Conservation (phyloP, 2,888 invertebrate genomes). For the Heliconius ismenius region DNA sequence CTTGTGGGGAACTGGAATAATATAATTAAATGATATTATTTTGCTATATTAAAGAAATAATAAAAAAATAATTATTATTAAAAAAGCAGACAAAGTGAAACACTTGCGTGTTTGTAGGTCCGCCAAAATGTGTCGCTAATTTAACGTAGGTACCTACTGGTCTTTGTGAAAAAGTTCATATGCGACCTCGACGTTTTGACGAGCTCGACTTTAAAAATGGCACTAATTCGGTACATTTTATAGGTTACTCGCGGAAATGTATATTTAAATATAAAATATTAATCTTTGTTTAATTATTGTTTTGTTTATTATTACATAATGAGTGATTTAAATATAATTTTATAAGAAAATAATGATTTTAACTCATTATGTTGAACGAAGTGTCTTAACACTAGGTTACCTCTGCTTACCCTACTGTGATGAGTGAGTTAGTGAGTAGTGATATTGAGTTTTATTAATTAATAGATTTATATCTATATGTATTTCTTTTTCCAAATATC, state of each 20-base stretch:
- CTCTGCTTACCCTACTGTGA: too few relatives aligned
- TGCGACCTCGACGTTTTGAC: slow-evolving; percentile 42
- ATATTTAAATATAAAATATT: neutral
- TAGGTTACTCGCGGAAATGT: slow-evolving; percentile 1
- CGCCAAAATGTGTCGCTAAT: slow-evolving; percentile 31
- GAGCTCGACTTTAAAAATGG: slow-evolving; percentile 57
- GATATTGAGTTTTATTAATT: too few relatives aligned
- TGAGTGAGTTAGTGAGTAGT: too few relatives aligned
- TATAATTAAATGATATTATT: neutral
- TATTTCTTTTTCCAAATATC: too few relatives aligned
- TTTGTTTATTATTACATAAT: too few relatives aligned
- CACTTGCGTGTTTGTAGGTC: slow-evolving; percentile 21
- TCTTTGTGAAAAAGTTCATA: slow-evolving; percentile 42
- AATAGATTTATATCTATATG: too few relatives aligned
- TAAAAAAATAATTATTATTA: slow-evolving; percentile 3
- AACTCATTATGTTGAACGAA: too few relatives aligned
- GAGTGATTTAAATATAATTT: too few relatives aligned
- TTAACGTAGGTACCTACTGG: slow-evolving; percentile 21
- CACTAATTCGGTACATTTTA: slow-evolving; percentile 29
- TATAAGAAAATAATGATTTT: too few relatives aligned
- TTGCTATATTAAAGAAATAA: slow-evolving; percentile 5
- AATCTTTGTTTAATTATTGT: too few relatives aligned
- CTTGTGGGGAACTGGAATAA: too few relatives aligned
- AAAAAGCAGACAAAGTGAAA: slow-evolving; percentile 11
- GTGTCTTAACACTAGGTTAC: too few relatives aligned